These are phyloP conservation scores for Neofelis nebulosa DNA, from an alignment of 2,113 vertebrate genomes.

Conservation along the genomic window DNA sequence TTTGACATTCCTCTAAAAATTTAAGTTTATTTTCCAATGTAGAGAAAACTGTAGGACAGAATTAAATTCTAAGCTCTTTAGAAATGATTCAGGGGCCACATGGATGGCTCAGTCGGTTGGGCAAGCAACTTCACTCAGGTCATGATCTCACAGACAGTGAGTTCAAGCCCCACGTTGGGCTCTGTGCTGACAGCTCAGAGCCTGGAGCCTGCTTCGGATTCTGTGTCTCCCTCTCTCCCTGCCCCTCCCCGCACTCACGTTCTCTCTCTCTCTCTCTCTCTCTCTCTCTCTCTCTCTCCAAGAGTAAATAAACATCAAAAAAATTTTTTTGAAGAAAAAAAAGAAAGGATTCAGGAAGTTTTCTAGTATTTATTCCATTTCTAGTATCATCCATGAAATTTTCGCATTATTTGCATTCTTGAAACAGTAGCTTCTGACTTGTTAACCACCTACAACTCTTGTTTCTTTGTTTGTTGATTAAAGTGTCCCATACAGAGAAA, in stretches of 20 bases:
- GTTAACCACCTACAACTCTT: neutral
- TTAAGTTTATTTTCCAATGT: neutral
- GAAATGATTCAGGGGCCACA: neutral
- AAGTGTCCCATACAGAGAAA: neutral
- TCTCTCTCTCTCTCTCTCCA: too few relatives aligned
- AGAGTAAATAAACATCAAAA: too few relatives aligned
- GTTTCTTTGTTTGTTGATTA: neutral
- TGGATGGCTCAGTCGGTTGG: too few relatives aligned
- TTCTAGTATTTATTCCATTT: neutral
- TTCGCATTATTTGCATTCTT: neutral
- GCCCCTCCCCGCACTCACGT: too few relatives aligned
- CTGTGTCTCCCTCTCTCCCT: too few relatives aligned
- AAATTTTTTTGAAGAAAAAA: too few relatives aligned
- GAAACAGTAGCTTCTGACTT: neutral
- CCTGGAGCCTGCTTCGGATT: too few relatives aligned
- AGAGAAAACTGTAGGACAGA: neutral
- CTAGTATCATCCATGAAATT: neutral
- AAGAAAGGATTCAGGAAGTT: neutral
- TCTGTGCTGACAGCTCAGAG: too few relatives aligned
- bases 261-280: too few relatives aligned
- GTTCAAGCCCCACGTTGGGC: too few relatives aligned
- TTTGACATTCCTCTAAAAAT: neutral
- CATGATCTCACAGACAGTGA: too few relatives aligned
- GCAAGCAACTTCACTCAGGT: too few relatives aligned
- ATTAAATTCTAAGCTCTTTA: conserved; percentile 13